phyloP scores from a whole-genome alignment of 1,140 invertebrate species.

The Matsumurasca onukii region DNA sequence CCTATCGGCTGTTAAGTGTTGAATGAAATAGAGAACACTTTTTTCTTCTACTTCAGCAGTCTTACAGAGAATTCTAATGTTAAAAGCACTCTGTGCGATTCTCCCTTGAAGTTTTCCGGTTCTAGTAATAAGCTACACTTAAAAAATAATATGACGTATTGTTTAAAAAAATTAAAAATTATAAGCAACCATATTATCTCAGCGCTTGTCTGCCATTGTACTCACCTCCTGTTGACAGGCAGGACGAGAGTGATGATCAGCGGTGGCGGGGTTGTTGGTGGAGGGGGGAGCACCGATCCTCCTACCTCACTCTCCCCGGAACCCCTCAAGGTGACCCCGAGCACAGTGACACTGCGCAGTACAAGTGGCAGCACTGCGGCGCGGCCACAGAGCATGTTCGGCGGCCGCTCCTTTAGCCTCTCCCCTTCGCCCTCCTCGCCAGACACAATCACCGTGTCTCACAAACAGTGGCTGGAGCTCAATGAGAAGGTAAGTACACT shows the following conservation, averaged over 20 bases:
- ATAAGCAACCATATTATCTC: too few species aligned
- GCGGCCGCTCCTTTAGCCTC: conserved; percentile 1
- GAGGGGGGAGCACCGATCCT: not conserved
- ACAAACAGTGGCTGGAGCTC: conserved; percentile 36
- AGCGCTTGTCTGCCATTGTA: too few species aligned
- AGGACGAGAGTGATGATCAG: conserved; percentile 33
- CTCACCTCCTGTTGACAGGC: conserved; percentile 18
- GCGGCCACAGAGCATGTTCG: conserved; percentile 12
- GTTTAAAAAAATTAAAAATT: too few species aligned
- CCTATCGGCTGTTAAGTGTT: too few species aligned
- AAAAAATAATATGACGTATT: too few species aligned
- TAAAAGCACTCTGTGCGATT: too few species aligned
- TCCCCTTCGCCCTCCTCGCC: conserved; percentile 18
- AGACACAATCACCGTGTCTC: conserved; percentile 30
- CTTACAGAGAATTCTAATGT: too few species aligned
- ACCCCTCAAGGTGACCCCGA: conserved; percentile 4
- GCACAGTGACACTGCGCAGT: not conserved
- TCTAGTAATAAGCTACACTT: too few species aligned
- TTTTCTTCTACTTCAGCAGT: too few species aligned
- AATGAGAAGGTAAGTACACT: conserved; percentile 37
- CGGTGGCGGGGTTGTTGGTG: not conserved
- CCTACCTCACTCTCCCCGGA: not conserved
- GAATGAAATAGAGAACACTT: too few species aligned
- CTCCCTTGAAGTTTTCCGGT: too few species aligned
- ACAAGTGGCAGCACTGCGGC: not conserved